Evolutionary conservation across 2,113 vertebrate genomes (phyloP), one percentile per base, ranked within the genome.

Genomic region (Nerophis ophidion): DNA sequence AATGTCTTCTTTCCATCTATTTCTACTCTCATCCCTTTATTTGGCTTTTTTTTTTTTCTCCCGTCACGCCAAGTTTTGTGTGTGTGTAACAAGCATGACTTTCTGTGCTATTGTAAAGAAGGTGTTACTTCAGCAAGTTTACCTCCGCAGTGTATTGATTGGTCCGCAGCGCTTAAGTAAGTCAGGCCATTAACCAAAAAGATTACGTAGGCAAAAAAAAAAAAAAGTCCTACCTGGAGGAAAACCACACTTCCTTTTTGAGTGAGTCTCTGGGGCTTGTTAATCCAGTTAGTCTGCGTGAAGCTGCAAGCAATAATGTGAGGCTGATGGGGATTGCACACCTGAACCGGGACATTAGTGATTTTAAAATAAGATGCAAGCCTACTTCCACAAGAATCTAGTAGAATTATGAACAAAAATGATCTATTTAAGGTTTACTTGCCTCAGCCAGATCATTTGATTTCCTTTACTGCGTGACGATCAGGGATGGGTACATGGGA

Each of bases 101-200:
- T 72, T 56, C 38, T 65, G n/a, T 7, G 16, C 49, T 56, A 59
- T 57, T 62, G 60, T 61, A 51, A 33, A 38, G 62, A 63, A 73
- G 51, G 46, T 63, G 59, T 70, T 70, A 75, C 70, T 82, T 81
- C 76, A 81, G 78, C 74, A 83, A 71, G 53, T 85, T 82, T 76
- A 79, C 68, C 74, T 83, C 72, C 72, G 65, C 61, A 64, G 42
- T 36, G 2, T 78, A 87, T 86, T 65, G 82, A 85, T 83, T 66
- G 58, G 40, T 44, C 40, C 1, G 53, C 55, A 33, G 42, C 6
- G 54, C 68, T 80, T 77, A 73, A 84, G 79, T 80, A 74, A 84
- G 68, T 83, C 57, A 48, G 60, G 77, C 74, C 65, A 80, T 79
- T 84, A 74, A 77, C 72, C 58, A 54, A 69, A 82, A 80, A 57